Evolutionary conservation across 2,113 vertebrate genomes (phyloP).

Genomic region (Scophthalmus maximus): DNA sequence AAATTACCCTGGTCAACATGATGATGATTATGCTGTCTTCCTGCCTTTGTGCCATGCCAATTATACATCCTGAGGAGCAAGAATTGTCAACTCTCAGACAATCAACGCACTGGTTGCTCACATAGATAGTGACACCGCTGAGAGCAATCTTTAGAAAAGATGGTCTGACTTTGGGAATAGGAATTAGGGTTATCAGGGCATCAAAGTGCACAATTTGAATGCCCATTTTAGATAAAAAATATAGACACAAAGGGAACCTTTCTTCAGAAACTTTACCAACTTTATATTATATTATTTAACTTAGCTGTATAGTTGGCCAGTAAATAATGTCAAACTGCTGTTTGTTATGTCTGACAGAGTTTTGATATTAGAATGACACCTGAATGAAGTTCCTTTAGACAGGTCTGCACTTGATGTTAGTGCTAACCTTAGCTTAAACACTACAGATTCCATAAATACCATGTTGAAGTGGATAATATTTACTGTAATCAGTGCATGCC

Average conservation of each 20-base stretch:
- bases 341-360: no score
- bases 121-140: slow-evolving; percentile 4
- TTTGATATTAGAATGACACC: no score
- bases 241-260: neutral
- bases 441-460: no score
- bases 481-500: no score
- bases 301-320: no score
- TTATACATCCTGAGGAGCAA: slow-evolving; percentile 33
- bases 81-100: slow-evolving; percentile 43
- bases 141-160: slow-evolving; percentile 33
- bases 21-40: slow-evolving; percentile 60
- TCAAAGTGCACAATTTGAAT: slow-evolving; percentile 3
- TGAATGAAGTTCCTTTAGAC: no score
- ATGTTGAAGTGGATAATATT: no score
- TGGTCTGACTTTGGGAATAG: slow-evolving; percentile 22
- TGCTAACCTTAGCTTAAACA: no score
- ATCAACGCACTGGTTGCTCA: slow-evolving; percentile 15
- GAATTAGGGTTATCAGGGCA: slow-evolving; percentile 17
- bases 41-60: slow-evolving; percentile 31
- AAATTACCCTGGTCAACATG: slow-evolving; percentile 61
- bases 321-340: no score
- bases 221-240: neutral
- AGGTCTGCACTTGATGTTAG: no score
- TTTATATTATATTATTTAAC: no score
- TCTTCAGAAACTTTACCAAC: neutral